A percentile compares a stretch with the other conserved stretches of the same genome.
These are phyloP conservation scores for Cottus gobio DNA, from an alignment of 2,113 vertebrate species.

Conservation along the genomic window DNA sequence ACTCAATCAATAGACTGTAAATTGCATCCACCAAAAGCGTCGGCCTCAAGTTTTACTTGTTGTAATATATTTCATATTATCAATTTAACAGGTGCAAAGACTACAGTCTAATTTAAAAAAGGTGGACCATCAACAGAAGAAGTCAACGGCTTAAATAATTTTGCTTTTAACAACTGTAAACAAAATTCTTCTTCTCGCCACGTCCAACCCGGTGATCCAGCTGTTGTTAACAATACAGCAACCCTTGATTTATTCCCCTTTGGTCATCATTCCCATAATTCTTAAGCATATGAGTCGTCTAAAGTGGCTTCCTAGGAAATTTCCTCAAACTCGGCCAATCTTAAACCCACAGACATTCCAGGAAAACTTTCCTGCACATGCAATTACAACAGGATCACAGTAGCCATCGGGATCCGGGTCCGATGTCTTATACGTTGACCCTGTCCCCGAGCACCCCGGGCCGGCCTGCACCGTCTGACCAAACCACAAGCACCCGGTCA, in stretches of 20 bases:
- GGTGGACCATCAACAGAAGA: neutral
- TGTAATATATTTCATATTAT: neutral
- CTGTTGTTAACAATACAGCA: neutral
- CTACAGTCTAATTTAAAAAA: neutral
- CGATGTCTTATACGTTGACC: conserved; percentile 16
- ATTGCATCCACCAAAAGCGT: conserved; percentile 1
- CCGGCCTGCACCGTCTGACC: conserved; percentile 55
- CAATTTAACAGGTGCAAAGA: neutral
- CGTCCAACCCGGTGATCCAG: too few species aligned
- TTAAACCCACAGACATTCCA: neutral
- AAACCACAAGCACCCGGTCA: conserved; percentile 68
- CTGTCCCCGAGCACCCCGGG: conserved; percentile 3
- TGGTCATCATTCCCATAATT: neutral
- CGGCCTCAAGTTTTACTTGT: neutral
- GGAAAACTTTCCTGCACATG: neutral
- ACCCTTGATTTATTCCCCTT: neutral
- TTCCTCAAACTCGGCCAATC: neutral
- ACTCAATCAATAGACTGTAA: conserved; percentile 12
- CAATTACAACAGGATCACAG: neutral
- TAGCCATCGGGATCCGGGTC: neutral
- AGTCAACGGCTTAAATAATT: neutral
- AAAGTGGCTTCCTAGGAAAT: neutral
- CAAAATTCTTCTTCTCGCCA: neutral
- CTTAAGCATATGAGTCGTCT: neutral
- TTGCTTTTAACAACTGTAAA: neutral